Evolutionary conservation across 2,113 vertebrate species (phyloP).

Genomic region (Camelus bactrianus): DNA sequence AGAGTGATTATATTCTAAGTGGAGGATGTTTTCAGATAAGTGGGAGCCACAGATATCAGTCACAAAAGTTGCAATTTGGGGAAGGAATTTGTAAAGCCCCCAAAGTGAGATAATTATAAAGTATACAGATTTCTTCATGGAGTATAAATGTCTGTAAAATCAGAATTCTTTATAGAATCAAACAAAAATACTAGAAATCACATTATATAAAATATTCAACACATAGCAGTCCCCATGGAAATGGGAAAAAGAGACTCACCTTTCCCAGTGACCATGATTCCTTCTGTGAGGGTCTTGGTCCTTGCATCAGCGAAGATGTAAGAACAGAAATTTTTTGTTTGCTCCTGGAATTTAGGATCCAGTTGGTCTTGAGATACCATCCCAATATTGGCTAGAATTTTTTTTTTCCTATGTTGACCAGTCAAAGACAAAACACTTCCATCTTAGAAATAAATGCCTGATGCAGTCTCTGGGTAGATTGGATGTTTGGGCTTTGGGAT

Average conservation of each 20-base stretch:
- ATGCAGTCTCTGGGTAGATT: conserved; percentile 70
- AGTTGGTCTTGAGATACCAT: conserved; percentile 62
- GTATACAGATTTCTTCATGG: background rate
- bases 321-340: conserved; percentile 57
- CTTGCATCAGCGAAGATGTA: conserved; percentile 28
- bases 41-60: background rate
- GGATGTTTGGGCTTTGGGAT: background rate
- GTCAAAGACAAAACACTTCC: conserved; percentile 80
- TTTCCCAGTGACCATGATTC: conserved; percentile 31
- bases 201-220: background rate
- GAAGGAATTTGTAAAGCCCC: background rate
- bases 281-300: conserved; percentile 65
- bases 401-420: conserved; percentile 21
- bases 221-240: background rate
- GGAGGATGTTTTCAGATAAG: background rate
- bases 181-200: background rate
- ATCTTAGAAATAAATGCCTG: conserved; percentile 67
- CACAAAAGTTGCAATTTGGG: background rate
- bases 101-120: background rate
- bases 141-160: background rate
- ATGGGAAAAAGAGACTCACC: conserved; percentile 44
- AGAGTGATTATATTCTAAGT: background rate
- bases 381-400: conserved; percentile 40
- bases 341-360: conserved; percentile 63
- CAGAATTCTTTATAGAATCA: background rate